These are phyloP conservation scores for Drosophila saltans DNA, from an alignment of 1,140 invertebrate species.

Conservation along the genomic window DNA sequence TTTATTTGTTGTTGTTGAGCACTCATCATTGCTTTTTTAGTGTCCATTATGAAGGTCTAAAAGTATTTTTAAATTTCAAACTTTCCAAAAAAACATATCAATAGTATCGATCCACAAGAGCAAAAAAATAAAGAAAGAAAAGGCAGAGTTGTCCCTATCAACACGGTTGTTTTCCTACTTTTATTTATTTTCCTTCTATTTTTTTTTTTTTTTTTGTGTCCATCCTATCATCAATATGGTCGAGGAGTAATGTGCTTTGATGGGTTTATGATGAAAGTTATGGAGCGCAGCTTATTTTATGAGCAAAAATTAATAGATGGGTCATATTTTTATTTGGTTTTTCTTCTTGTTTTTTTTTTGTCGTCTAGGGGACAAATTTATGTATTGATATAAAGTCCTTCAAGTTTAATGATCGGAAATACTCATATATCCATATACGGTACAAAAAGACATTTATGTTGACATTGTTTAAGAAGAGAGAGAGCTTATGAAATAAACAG, in stretches of 20 bases:
- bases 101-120: slow-evolving; percentile 6
- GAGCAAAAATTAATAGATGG: slow-evolving; percentile 16
- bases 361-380: slow-evolving; percentile 1
- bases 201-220: neutral
- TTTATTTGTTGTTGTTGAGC: no score
- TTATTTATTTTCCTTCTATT: no score
- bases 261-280: slow-evolving; percentile 17
- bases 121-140: neutral
- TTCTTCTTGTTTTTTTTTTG: neutral
- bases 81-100: slow-evolving; percentile 16
- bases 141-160: neutral
- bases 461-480: neutral
- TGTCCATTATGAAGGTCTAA: slow-evolving; percentile 28
- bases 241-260: slow-evolving; percentile 10
- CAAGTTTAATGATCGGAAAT: slow-evolving; percentile 18
- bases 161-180: neutral
- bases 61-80: slow-evolving; percentile 41
- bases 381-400: slow-evolving; percentile 20
- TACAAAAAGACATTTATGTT: slow-evolving; percentile 7
- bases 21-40: slow-evolving; percentile 34
- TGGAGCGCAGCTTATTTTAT: slow-evolving; percentile 14
- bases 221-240: slow-evolving; percentile 21
- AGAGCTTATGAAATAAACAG: neutral
- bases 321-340: slow-evolving; percentile 20
- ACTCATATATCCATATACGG: neutral